Base-by-base conservation (phyloP, 2,888 invertebrate genomes). In the Caenorhabditis wallacei region DNA sequence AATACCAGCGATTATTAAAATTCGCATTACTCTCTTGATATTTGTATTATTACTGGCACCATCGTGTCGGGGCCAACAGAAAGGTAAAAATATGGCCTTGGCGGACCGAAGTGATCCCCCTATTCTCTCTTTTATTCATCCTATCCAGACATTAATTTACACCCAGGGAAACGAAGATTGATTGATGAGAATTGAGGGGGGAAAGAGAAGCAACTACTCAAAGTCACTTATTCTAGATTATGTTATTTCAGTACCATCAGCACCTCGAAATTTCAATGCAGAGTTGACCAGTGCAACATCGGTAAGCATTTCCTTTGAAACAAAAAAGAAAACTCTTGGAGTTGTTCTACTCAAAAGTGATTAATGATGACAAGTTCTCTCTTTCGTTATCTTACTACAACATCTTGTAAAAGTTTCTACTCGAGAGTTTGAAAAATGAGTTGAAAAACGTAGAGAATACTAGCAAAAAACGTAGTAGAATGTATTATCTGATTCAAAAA, bases 231-330 rank as follows among this genome's bases (percentile, higher is more conserved):
- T 54, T 40, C n/a, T 48, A 78, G 30, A n/a, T 35, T 37, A 26
- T 37, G 35, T 30, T 30, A 30, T 79, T 92, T 86, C 95, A 98
- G 98, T 99, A 94, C 98, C 98, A 90, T 97, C 97, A 87, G 96
- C 97, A 93, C 98, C 98, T 61, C 95, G 96, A 93, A 96, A 96
- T 92, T 96, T 99, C 85, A 95, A 95, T 93, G 89, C 95, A 54
- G 95, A 94, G 83, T 94, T 96, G 24, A 94, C 98, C 92, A 98
- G 98, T 94, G 98, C 98, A 0, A 97, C 98, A n/a, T 95, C 97
- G 46, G 95, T 98, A 95, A 80, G 85, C 48, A 10, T 30, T 59
- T 61, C 1, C 7, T 11, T 20, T 20, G 7, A 48, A 40, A n/a
- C 24, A 13, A 61, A 61, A 43, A 46, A 43, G 20, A 26, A 61